Base-by-base conservation (phyloP, 2,113 vertebrate genomes). In the Hemibagrus wyckioides region DNA sequence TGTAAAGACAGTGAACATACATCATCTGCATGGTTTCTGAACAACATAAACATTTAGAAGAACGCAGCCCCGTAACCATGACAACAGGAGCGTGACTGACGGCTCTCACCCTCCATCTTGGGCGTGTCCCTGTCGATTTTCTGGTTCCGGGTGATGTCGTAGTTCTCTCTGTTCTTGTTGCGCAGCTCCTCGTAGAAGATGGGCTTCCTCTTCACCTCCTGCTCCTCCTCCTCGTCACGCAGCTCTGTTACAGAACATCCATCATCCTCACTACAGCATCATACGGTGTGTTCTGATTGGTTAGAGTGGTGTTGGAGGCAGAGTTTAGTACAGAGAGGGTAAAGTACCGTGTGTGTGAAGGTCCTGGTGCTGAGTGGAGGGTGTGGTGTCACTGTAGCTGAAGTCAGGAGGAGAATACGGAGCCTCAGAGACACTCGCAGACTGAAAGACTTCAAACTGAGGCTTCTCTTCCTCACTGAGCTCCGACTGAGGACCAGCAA, bases 81-180 rank as follows among this genome's bases (percentile, higher is more conserved):
- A 23, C 17, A 73, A 36, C 65, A 36, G 30, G 25, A 39, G 65
- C 25, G 33, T 36, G 67, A 52, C 33, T 48, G n/a, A 52, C 67
- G 41, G 48, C 28, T 67, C 91, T 92, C 71, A 96, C 95, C 88
- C 0, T 92, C 91, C 85, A 76, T 93, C 59, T 89, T 92, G 54
- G 90, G 85, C 81, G 2, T 44, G 71, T 82, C 2, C 91, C 91
- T 1, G 92, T 57, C 54, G 0, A 80, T 23, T 57, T 80, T 80
- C 79, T 80, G 79, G 33, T 1, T 80, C 11, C 80, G 2, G 89
- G 6, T 21, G 91, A 30, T 91, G 92, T 96, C 95, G 13, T 96
- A 96, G 91, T 94, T 95, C 83, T 95, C 94, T 67, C 95, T 89
- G 91, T 96, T 95, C 84, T 93, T 95, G 61, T 89, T 92, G 88